Base-by-base conservation (phyloP, 1,140 invertebrate genomes). In the Polyergus mexicanus region DNA sequence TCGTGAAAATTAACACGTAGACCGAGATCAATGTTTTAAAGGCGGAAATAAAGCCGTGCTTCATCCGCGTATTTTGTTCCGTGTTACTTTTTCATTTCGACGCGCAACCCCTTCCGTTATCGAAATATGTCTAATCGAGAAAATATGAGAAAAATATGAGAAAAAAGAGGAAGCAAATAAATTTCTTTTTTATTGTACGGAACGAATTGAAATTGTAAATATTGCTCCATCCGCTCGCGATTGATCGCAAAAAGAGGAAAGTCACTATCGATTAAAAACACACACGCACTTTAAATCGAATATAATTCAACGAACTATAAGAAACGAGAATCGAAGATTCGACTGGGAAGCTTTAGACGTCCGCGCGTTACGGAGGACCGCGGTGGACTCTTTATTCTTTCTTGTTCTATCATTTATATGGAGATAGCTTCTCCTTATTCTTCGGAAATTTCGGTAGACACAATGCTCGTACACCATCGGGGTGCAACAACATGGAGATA, bases 351-450 rank as follows among this genome's bases (percentile, higher is more conserved):
- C 54, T 25, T 25, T 11, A 62, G 16, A 63, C 16, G n/a, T 58
- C 56, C 41, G 10, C 13, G 6, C 19, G 25, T 38, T 11, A 7
- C 19, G 38, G 32, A 32, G 28, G 58, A 44, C n/a, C 58, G 38
- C 75, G 75, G 25, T 28, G 25, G 25, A 76, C 56, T 60, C 16
- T 8, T 76, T 62, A 44, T 44, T 44, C 8, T 76, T 62, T 8
- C 58, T 77, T 22, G 38, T 47, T 65, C 38, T 13, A 32, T 56
- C 41, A 11, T 77, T 47, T 25, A 22, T 77, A 47, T 22, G 58
- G 10, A 32, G 32, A 41, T 76, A 7, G 11, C 16, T 44, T 62
- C 35, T 60, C 41, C 35, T 62, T 76, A n/a, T 11, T 63, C 56
- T 22, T 77, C 25, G 19, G 6, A 65, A 77, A 65, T 77, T 63